Percentiles rank a stretch among this genome's conserved stretches.
These are phyloP conservation scores for Disparrhopalites patrizii DNA, from an alignment of 2,888 invertebrate species.

Conservation along the genomic window DNA sequence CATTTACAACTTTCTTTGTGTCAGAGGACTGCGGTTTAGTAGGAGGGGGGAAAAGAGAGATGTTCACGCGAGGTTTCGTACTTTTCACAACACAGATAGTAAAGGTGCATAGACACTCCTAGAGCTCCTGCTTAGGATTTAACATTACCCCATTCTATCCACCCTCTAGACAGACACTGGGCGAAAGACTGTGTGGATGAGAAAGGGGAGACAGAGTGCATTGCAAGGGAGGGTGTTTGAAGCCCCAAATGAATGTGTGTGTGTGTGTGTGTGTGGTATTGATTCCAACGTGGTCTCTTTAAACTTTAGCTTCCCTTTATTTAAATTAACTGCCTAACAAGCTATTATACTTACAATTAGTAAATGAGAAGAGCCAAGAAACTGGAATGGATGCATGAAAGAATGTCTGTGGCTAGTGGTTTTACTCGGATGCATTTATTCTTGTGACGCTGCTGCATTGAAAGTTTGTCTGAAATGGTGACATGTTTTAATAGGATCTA, in stretches of 20 bases:
- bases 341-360: neutral
- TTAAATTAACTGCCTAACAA: neutral
- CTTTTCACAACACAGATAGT: too few relatives aligned
- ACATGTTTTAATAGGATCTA: too few relatives aligned
- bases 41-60: neutral
- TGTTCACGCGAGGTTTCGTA: too few relatives aligned
- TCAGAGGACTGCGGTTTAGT: neutral
- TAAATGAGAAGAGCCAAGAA: neutral
- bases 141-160: too few relatives aligned
- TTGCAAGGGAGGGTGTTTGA: neutral
- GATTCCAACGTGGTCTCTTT: slow-evolving; percentile 20
- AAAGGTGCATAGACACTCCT: too few relatives aligned
- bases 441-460: neutral
- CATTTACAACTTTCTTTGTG: slow-evolving; percentile 8
- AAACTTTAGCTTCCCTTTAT: slow-evolving; percentile 13
- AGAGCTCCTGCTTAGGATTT: too few relatives aligned
- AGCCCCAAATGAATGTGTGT: neutral
- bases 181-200: neutral
- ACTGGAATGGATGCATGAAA: neutral
- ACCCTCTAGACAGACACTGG: too few relatives aligned
- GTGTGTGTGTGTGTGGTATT: slow-evolving; percentile 7
- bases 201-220: neutral
- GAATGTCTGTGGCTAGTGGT: neutral
- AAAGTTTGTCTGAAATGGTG: neutral
- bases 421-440: neutral